Percentiles rank a stretch among this genome's conserved stretches.
Conservation (phyloP, 2,113 vertebrate genomes). For the Tympanuchus pallidicinctus region DNA sequence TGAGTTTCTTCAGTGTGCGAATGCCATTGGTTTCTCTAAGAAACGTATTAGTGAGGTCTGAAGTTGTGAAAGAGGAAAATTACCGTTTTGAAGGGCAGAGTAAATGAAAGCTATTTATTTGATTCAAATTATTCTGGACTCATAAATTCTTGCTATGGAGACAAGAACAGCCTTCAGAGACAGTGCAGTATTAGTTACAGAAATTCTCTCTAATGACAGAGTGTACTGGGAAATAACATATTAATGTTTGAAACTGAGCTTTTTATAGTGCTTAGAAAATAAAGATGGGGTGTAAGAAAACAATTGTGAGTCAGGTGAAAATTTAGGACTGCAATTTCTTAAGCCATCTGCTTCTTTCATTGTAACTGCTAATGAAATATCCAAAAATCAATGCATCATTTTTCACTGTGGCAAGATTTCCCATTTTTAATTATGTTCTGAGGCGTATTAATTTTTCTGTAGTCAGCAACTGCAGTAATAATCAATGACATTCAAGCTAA, state of each 20-base stretch:
- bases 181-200: background rate
- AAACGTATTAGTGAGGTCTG: background rate
- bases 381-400: conserved; percentile 36
- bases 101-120: background rate
- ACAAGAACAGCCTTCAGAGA: background rate
- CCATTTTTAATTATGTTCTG: background rate
- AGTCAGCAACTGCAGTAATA: conserved; percentile 28
- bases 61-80: background rate
- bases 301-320: background rate
- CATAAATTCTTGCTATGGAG: background rate
- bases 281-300: background rate
- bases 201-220: background rate
- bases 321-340: background rate
- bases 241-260: background rate
- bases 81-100: background rate
- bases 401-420: conserved; percentile 13
- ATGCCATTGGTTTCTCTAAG: background rate
- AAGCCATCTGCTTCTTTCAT: background rate
- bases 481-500: background rate
- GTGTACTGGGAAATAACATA: background rate
- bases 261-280: background rate
- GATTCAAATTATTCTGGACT: rapidly evolving
- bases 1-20: background rate
- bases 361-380: background rate
- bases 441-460: background rate